phyloP scores from a whole-genome alignment of 1,140 invertebrate species.

The Heterodera schachtii region DNA sequence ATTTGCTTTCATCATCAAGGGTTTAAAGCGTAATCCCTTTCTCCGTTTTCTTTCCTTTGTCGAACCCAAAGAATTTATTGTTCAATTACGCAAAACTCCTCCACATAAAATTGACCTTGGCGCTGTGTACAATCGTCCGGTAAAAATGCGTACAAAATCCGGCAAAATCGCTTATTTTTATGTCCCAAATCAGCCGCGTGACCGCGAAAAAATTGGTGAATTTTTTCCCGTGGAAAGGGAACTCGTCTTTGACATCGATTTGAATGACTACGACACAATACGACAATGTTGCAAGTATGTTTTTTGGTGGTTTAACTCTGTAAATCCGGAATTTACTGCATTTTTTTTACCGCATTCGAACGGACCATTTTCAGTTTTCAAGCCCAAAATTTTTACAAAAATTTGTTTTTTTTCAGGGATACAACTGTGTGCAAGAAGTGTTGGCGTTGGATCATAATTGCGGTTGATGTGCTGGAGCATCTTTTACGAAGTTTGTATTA shows the following conservation, averaged over 20 bases:
- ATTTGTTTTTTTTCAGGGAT: background rate
- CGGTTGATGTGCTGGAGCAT: constrained; percentile 84
- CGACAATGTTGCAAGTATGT: constrained; percentile 76
- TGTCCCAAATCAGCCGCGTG: constrained; percentile 69
- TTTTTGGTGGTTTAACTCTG: background rate
- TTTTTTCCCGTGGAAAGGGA: constrained; percentile 78
- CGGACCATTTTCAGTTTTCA: too few species aligned
- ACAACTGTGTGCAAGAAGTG: constrained; percentile 82
- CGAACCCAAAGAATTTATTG: constrained; percentile 78
- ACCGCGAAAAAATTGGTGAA: constrained; percentile 69
- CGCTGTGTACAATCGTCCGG: constrained; percentile 80
- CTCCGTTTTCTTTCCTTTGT: constrained; percentile 86
- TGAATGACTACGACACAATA: constrained; percentile 98
- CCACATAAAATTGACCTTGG: constrained; percentile 96
- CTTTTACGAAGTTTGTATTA: constrained; percentile 75
- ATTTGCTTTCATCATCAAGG: constrained; percentile 90
- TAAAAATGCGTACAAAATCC: constrained; percentile 66
- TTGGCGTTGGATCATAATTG: constrained; percentile 94
- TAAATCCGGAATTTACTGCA: too few species aligned
- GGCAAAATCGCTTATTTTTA: constrained; percentile 26
- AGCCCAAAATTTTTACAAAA: too few species aligned
- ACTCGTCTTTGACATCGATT: constrained; percentile 98
- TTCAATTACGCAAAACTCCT: constrained; percentile 76
- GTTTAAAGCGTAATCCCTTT: constrained; percentile 94
- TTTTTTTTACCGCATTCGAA: too few species aligned